These are phyloP conservation scores for Rotaria socialis DNA, from an alignment of 2,888 invertebrate species.

Conservation along the genomic window DNA sequence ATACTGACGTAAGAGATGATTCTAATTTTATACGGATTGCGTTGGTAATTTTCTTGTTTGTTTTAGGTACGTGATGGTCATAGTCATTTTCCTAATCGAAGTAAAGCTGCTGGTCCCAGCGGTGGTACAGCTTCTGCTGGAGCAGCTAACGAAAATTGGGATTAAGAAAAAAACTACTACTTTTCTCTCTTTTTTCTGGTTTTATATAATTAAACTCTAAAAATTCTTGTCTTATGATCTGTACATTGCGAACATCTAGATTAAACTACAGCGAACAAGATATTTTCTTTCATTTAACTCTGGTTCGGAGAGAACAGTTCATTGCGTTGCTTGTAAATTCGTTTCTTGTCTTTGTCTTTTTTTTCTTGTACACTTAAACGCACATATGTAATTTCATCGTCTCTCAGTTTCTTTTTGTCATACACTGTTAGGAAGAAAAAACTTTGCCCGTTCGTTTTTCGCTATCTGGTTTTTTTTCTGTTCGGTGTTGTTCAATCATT, in stretches of 20 bases:
- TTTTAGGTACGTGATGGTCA: background rate
- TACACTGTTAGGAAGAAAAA: background rate
- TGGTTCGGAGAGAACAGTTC: background rate
- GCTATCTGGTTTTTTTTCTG: background rate
- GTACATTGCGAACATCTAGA: background rate
- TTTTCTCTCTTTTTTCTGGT: background rate
- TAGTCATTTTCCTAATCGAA: background rate
- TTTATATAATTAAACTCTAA: background rate
- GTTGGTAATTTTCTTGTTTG: no score
- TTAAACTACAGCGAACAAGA: background rate
- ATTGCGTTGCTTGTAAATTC: background rate
- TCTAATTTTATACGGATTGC: background rate
- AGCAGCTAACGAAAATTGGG: background rate
- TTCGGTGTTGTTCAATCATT: background rate
- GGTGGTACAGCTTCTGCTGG: background rate
- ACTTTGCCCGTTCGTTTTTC: background rate
- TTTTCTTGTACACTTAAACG: background rate
- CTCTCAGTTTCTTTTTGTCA: background rate
- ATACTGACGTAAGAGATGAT: background rate
- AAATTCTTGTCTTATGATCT: background rate
- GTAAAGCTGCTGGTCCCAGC: background rate
- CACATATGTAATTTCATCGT: background rate
- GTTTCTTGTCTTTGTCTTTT: background rate
- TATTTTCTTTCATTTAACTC: background rate
- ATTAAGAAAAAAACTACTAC: background rate